Conservation (phyloP, 1,140 invertebrate genomes). For the Drosophila varians region DNA sequence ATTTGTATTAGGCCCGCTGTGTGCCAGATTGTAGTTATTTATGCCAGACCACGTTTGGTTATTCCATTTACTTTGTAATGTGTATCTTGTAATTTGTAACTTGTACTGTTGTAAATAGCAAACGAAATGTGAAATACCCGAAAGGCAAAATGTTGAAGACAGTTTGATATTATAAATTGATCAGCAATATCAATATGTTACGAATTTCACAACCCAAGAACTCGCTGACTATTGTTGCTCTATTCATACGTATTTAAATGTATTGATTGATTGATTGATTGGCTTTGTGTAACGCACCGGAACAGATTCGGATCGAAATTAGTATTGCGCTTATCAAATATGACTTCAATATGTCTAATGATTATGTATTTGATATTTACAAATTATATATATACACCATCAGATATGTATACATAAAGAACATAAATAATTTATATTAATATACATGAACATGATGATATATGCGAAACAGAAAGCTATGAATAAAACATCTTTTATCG, state of each 20-base stretch:
- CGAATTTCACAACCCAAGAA: conserved; percentile 54
- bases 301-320: conserved; percentile 45
- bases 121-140: conserved; percentile 17
- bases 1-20: conserved; percentile 43
- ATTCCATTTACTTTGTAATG: conserved; percentile 72
- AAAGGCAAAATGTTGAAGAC: conserved; percentile 41
- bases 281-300: conserved; percentile 44
- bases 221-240: conserved; percentile 34
- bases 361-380: conserved; percentile 77
- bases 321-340: conserved; percentile 63
- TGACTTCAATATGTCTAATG: conserved; percentile 57
- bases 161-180: conserved; percentile 64
- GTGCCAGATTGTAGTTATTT: conserved; percentile 26
- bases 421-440: conserved; percentile 78
- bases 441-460: conserved; percentile 64
- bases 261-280: conserved; percentile 25
- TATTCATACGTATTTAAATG: conserved; percentile 56
- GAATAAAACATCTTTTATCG: conserved; percentile 73
- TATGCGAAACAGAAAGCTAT: conserved; percentile 63
- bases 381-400: conserved; percentile 54
- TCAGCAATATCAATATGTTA: conserved; percentile 62
- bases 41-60: conserved; percentile 22
- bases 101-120: conserved; percentile 58
- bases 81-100: conserved; percentile 34
- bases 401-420: conserved; percentile 43